These are phyloP conservation scores for Punctoribates punctum DNA, from an alignment of 2,888 invertebrate species.

Conservation along the genomic window DNA sequence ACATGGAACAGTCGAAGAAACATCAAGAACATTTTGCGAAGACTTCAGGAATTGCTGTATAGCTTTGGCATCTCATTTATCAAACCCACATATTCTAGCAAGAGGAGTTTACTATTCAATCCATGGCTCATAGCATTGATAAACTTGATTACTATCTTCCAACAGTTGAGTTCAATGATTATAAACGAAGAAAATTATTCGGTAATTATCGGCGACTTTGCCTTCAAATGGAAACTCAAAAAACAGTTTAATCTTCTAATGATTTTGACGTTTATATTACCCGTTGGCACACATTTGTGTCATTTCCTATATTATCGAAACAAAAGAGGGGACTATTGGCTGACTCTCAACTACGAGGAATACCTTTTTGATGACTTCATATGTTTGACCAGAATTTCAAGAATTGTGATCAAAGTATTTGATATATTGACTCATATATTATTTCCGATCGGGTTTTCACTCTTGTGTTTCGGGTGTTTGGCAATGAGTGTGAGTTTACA, in stretches of 20 bases:
- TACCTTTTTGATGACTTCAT: not conserved
- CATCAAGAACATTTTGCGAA: no score
- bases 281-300: not conserved
- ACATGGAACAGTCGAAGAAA: no score
- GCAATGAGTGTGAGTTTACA: not conserved
- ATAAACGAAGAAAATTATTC: not conserved
- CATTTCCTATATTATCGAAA: not conserved
- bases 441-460: not conserved
- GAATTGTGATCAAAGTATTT: not conserved
- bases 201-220: not conserved
- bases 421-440: not conserved
- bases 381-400: not conserved
- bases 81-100: not conserved
- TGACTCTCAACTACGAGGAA: not conserved
- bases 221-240: conserved; percentile 22
- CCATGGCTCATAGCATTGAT: not conserved
- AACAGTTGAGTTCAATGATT: not conserved
- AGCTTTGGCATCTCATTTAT: not conserved
- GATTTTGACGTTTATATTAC: not conserved
- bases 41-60: not conserved
- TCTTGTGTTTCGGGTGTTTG: not conserved
- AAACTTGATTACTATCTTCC: not conserved
- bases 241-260: not conserved
- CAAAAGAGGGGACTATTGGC: not conserved
- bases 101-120: not conserved